Evolutionary conservation across 1,140 invertebrate genomes (phyloP).

Genomic region (Zaprionus kolodkinae): DNA sequence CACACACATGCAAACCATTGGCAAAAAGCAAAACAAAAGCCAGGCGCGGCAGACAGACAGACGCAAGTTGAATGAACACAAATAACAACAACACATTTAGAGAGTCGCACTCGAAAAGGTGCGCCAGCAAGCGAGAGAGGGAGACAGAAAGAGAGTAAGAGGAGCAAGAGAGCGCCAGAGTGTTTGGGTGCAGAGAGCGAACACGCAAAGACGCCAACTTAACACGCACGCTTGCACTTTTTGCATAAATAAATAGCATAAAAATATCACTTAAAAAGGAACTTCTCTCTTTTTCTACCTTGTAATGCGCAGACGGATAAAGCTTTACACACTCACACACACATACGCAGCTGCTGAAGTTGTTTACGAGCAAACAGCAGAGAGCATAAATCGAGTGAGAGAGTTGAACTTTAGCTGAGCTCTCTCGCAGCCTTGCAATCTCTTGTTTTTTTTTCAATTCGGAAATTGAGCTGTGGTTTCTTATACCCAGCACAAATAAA

Average conservation of each 20-base stretch:
- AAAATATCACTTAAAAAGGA: conserved; percentile 1
- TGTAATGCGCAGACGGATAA: neutral
- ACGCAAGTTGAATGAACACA: conserved; percentile 68
- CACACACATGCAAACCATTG: conserved; percentile 15
- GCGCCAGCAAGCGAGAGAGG: too few species aligned
- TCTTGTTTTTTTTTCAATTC: neutral
- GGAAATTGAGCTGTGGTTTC: conserved; percentile 5
- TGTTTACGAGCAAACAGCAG: neutral
- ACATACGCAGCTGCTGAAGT: neutral
- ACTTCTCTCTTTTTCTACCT: neutral
- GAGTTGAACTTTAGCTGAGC: neutral
- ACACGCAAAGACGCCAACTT: neutral
- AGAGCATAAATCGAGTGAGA: neutral
- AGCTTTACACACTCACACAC: neutral
- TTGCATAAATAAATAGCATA: neutral
- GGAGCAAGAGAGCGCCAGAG: neutral
- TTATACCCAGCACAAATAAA: neutral
- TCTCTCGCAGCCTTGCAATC: neutral
- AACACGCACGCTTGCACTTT: conserved; percentile 1
- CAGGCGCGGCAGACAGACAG: conserved; percentile 46
- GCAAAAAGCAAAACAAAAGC: conserved; percentile 7
- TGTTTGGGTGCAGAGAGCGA: neutral
- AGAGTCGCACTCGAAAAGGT: neutral
- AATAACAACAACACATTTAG: conserved; percentile 20
- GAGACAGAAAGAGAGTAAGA: too few species aligned